Evolutionary conservation across 2,888 invertebrate genomes (phyloP).

Genomic region (Resseliella maxima): DNA sequence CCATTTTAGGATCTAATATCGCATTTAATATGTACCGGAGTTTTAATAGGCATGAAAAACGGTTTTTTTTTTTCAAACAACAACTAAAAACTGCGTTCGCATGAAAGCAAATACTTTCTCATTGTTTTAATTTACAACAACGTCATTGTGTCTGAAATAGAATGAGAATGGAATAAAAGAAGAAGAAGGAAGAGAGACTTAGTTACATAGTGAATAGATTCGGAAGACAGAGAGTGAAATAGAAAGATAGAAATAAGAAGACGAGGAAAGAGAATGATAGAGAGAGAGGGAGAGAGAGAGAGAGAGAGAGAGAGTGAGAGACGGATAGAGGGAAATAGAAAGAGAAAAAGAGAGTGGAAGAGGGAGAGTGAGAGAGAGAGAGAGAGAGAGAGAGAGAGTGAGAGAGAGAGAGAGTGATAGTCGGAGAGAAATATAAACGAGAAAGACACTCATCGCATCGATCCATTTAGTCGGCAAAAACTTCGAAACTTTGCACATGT

Average conservation of each 20-base stretch:
- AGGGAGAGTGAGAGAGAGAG: no score
- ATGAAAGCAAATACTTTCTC: conserved; percentile 40
- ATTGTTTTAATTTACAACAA: conserved; percentile 33
- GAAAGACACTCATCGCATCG: no score
- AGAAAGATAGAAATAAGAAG: no score
- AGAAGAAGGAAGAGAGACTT: no score
- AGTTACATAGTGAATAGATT: background rate
- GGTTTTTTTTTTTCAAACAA: background rate
- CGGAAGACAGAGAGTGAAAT: background rate
- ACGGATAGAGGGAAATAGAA: no score
- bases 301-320: no score
- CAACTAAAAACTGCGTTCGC: background rate
- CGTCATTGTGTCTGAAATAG: background rate
- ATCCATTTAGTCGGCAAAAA: background rate
- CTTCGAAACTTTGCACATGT: background rate
- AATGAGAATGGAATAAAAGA: background rate
- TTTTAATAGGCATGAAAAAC: background rate
- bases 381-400: no score
- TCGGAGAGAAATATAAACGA: no score
- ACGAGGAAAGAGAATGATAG: no score
- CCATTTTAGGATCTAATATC: conserved; percentile 47
- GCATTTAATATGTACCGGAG: conserved; percentile 46
- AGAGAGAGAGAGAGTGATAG: no score
- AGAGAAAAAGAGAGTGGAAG: no score
- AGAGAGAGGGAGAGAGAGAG: no score